Evolutionary conservation across 2,113 vertebrate genomes (phyloP).

Genomic region (Dolichotis patagonum): DNA sequence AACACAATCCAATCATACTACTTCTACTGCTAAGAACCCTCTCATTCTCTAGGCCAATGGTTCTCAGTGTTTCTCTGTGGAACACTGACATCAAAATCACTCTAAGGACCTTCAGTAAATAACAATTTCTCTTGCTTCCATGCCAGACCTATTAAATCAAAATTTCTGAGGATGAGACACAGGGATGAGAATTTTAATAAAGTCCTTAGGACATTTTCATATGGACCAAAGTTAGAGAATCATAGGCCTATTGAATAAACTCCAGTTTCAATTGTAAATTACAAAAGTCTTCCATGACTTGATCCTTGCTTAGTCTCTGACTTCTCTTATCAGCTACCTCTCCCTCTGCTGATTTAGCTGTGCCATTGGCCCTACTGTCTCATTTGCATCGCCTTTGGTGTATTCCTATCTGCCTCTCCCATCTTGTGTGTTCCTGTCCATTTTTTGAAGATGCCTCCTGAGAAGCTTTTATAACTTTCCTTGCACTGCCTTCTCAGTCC

Average conservation of each 20-base stretch:
- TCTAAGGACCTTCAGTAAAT: background rate
- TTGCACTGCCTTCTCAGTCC: background rate
- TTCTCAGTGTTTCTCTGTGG: background rate
- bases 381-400: accelerated
- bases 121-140: background rate
- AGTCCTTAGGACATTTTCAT: background rate
- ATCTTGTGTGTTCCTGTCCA: background rate
- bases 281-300: background rate
- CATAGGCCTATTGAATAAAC: background rate
- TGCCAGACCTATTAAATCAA: background rate
- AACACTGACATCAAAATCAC: background rate
- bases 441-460: background rate
- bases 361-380: accelerated
- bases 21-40: background rate
- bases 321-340: accelerated
- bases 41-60: background rate
- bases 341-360: background rate
- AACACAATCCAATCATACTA: background rate
- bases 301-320: background rate
- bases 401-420: background rate
- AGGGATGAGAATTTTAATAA: background rate
- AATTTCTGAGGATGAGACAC: background rate
- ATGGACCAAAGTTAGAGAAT: background rate
- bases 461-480: too few relatives aligned
- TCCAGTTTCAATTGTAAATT: background rate